Evolutionary conservation across 2,797 vertebrate species (phyloP), one percentile per base, ranked within the genome.

Genomic region (Coilia nasus): DNA sequence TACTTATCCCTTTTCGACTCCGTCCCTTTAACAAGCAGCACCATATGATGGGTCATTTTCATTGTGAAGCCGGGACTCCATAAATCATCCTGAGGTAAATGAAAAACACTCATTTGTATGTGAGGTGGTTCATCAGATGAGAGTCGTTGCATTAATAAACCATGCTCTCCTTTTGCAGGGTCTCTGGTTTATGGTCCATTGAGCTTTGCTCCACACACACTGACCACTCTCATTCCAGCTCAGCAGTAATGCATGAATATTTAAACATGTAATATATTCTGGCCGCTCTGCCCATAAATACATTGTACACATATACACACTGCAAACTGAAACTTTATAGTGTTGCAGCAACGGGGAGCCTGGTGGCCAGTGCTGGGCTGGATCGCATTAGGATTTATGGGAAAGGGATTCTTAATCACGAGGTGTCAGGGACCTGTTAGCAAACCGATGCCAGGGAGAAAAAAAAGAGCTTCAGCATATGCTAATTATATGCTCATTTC

Each of bases 91-190:
- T 35, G 35, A 41, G 71, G 60, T 75, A 50, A 83, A 88, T 67
- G 57, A 44, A 35, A 86, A 84, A 82, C 56, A 44, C 67, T 87
- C 23, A 87, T 86, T 81, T 85, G 64, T 86, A 84, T 81, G 82
- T 87, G 71, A 85, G 84, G 84, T 50, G 23, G 86, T 86, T 87
- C 60, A 88, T 88, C 85, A 87, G 87, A 86, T 82, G 83, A 82
- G 83, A 87, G 62, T 81, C 81, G 78, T 64, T 81, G 28, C 82
- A 83, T 87, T 82, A 84, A 83, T 87, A 84, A 87, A 85, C 59
- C 86, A 88, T 83, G 82, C 41, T 25, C 35, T 67, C 75, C 44
- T 84, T 84, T 60, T 84, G 6, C 71, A 15, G 7, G 41, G 71
- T 17, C 25, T 31, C 56, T 23, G 67, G 81, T 62, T 47, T 84